Conservation (phyloP, 2,888 invertebrate species). For the Eretmocerus hayati region DNA sequence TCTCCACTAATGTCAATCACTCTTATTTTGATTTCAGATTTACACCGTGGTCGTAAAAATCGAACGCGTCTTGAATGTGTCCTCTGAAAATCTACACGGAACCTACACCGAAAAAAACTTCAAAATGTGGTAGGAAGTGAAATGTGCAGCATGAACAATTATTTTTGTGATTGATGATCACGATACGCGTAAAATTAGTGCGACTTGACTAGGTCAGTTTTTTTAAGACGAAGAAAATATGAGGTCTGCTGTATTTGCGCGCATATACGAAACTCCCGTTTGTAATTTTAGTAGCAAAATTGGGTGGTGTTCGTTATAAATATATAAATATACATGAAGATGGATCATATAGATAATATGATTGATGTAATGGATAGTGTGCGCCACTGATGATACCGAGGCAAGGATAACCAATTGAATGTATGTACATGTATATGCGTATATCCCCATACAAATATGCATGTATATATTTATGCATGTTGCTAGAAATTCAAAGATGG, state of each 20-base stretch:
- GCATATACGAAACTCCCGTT: slow-evolving; percentile 36
- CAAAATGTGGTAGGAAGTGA: slow-evolving; percentile 37
- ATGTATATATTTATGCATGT: slow-evolving; percentile 22
- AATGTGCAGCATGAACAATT: slow-evolving; percentile 38
- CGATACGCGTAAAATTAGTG: slow-evolving; percentile 33
- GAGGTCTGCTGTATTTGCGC: slow-evolving; percentile 25
- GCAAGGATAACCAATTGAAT: slow-evolving; percentile 33
- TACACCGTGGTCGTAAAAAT: slow-evolving; percentile 42
- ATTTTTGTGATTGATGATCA: slow-evolving; percentile 33
- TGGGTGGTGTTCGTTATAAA: slow-evolving; percentile 47
- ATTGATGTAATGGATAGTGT: slow-evolving; percentile 44
- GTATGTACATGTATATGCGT: slow-evolving; percentile 25
- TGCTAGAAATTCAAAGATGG: slow-evolving; percentile 22
- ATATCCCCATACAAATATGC: slow-evolving; percentile 6
- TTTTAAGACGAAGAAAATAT: slow-evolving; percentile 33
- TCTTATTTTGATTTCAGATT: slow-evolving; percentile 37
- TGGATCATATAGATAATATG: slow-evolving; percentile 43
- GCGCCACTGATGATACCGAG: slow-evolving; percentile 36
- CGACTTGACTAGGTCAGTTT: slow-evolving; percentile 41
- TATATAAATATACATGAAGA: slow-evolving; percentile 43
- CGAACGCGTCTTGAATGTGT: slow-evolving; percentile 40
- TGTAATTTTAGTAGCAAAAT: slow-evolving; percentile 43
- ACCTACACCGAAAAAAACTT: slow-evolving; percentile 34
- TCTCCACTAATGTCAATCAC: slow-evolving; percentile 13
- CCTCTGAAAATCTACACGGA: slow-evolving; percentile 37